These are phyloP conservation scores for Indri indri DNA, from an alignment of 2,113 vertebrate species.

Conservation along the genomic window DNA sequence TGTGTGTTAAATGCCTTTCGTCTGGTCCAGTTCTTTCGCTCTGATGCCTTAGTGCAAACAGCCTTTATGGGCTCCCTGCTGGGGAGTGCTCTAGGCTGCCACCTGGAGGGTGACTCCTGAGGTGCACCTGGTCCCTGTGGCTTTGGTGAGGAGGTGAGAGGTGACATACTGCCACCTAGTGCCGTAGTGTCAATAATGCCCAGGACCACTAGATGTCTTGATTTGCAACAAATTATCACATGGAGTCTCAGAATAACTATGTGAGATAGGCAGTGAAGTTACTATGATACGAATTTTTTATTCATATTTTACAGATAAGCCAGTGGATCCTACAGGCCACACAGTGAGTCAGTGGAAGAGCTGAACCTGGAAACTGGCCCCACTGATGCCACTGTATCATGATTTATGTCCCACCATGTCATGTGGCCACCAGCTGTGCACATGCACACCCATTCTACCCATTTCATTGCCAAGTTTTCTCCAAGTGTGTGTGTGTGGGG, in stretches of 20 bases:
- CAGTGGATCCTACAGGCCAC: neutral
- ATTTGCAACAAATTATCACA: neutral
- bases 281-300: neutral
- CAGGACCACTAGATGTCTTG: neutral
- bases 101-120: neutral
- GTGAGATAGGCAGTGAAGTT: neutral
- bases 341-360: neutral
- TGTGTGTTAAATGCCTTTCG: neutral
- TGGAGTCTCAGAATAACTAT: neutral
- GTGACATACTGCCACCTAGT: constrained; percentile 3
- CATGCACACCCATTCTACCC: neutral
- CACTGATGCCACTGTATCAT: neutral
- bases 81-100: neutral
- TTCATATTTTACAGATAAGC: neutral
- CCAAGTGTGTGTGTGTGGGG: neutral
- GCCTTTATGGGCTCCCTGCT: neutral
- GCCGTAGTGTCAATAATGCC: neutral
- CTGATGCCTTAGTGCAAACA: neutral
- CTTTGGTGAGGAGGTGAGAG: neutral
- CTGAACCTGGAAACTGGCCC: neutral
- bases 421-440: neutral
- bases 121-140: neutral
- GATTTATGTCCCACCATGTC: neutral
- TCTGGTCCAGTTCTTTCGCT: neutral
- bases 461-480: neutral